A percentile compares a stretch with the other conserved stretches of the same genome.
Evolutionary conservation across 2,797 vertebrate species (phyloP).

Genomic region (Clarias fuscus): DNA sequence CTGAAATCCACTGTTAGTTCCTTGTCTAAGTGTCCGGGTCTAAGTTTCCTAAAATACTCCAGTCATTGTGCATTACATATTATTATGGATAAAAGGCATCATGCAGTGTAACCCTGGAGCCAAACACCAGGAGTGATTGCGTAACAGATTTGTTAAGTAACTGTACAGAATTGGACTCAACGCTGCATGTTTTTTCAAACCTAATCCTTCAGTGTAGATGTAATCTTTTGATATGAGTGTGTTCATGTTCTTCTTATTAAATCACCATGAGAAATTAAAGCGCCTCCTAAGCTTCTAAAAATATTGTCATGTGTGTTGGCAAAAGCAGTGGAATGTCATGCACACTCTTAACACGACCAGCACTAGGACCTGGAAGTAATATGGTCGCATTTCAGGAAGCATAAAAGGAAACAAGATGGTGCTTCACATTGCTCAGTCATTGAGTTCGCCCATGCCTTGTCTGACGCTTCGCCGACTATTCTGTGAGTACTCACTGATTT

Average conservation of each 20-base stretch:
- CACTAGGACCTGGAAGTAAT: no score
- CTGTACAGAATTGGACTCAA: neutral
- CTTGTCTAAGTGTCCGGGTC: neutral
- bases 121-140: neutral
- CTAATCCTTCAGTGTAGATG: neutral
- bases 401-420: no score
- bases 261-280: constrained; percentile 26
- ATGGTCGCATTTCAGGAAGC: no score
- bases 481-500: no score
- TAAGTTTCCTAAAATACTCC: no score
- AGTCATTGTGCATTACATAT: neutral
- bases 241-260: constrained; percentile 4
- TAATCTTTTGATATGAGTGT: neutral
- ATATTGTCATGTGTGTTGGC: neutral
- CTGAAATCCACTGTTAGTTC: neutral
- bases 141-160: neutral
- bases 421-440: no score
- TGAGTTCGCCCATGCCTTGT: no score
- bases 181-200: neutral
- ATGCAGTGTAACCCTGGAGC: neutral
- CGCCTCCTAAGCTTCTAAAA: constrained; percentile 8
- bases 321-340: no score
- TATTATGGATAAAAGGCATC: neutral
- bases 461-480: no score
- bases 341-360: no score